Percentiles rank a stretch among this genome's conserved stretches.
phyloP scores from a whole-genome alignment of 2,888 invertebrate species.

The Criorhina ranunculi region DNA sequence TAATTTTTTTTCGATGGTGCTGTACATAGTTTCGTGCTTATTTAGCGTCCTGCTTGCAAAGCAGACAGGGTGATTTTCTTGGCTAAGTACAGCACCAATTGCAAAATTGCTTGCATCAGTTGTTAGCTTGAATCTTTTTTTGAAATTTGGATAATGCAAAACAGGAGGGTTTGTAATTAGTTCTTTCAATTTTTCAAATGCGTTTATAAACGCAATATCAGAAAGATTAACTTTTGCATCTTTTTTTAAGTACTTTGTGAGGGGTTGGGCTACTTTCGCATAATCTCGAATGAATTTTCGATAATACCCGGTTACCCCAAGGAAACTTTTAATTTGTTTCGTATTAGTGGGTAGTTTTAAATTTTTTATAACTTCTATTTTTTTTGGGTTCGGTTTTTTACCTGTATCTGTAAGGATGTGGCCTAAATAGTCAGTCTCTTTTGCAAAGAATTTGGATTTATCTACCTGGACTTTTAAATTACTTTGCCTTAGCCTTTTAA shows the following conservation, averaged over 20 bases:
- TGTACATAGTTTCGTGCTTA: too few species aligned
- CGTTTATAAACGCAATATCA: constrained; percentile 12
- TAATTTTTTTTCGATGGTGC: constrained; percentile 34
- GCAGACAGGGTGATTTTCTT: constrained; percentile 18
- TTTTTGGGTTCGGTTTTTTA: constrained; percentile 21
- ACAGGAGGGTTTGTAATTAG: constrained; percentile 28
- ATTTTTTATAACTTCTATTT: constrained; percentile 21
- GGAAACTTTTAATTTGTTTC: constrained; percentile 35
- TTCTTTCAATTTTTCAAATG: constrained; percentile 29
- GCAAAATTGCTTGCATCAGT: constrained; percentile 35
- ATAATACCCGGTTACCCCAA: constrained; percentile 14
- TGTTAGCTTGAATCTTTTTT: constrained; percentile 23
- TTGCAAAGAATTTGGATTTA: constrained; percentile 47
- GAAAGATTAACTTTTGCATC: constrained; percentile 16
- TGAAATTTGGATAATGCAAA: constrained; percentile 43
- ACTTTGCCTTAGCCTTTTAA: constrained; percentile 19
- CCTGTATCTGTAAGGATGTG: constrained; percentile 27
- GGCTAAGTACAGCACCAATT: constrained; percentile 11
- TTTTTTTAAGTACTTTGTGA: constrained; percentile 33
- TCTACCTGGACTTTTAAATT: constrained; percentile 42
- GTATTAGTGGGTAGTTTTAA: constrained; percentile 18
- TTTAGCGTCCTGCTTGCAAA: constrained; percentile 28
- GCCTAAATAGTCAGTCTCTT: constrained; percentile 36
- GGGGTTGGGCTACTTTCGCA: constrained; percentile 31
- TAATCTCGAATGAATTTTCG: constrained; percentile 24